A percentile compares a stretch with the other conserved stretches of the same genome.
These are phyloP conservation scores for Lamellibrachia columna DNA, from an alignment of 2,888 invertebrate genomes.

Conservation along the genomic window DNA sequence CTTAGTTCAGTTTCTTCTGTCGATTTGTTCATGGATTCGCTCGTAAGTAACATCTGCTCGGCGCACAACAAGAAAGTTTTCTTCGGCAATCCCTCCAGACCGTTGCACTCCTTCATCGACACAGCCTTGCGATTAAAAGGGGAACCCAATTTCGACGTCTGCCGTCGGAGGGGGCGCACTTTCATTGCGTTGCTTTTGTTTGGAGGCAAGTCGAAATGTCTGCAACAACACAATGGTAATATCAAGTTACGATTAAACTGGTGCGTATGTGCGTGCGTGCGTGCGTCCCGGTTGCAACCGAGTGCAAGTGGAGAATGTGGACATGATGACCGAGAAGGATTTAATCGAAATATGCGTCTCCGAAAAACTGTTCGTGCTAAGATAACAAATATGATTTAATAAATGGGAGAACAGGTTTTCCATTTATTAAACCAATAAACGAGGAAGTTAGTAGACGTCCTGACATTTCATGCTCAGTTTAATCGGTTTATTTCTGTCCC, in stretches of 20 bases:
- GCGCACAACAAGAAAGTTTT: background rate
- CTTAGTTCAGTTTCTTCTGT: background rate
- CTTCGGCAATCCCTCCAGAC: background rate
- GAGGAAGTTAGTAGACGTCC: no score
- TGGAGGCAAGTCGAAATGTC: background rate
- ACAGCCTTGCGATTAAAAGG: background rate
- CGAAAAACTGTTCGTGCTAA: no score
- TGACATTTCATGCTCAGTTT: no score
- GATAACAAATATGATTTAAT: no score
- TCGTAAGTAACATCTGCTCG: background rate
- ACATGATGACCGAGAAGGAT: no score
- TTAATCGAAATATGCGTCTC: no score
- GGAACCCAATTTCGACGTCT: background rate
- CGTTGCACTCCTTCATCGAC: conserved; percentile 6
- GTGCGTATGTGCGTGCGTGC: background rate
- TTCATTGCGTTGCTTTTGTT: background rate
- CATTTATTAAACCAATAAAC: no score
- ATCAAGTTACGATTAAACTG: background rate
- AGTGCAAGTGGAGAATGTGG: no score
- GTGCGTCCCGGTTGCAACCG: background rate
- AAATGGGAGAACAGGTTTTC: no score
- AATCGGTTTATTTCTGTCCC: no score
- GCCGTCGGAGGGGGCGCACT: background rate
- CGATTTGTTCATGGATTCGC: background rate
- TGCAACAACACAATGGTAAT: background rate